phyloP scores from a whole-genome alignment of 35 echinoderm and acorn worm genomes.

The Stichopus chloronotus region DNA sequence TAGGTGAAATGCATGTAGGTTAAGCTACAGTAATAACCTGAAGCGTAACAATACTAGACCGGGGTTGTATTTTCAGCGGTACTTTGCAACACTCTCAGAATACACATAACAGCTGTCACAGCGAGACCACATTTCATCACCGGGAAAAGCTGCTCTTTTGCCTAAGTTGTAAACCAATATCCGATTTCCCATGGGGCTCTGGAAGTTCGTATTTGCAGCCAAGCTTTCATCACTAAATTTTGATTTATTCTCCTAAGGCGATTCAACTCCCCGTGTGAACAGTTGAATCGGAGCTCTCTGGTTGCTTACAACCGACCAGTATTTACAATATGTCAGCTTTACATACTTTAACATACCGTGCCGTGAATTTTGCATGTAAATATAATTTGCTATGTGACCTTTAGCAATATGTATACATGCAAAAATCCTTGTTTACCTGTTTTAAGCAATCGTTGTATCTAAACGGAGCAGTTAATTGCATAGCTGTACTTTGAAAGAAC shows the following conservation, averaged over 20 bases:
- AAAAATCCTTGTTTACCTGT: too few species aligned
- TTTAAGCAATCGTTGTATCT: too few species aligned
- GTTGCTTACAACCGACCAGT: too few species aligned
- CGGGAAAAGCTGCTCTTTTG: not conserved
- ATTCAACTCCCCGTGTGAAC: not conserved
- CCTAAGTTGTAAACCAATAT: not conserved
- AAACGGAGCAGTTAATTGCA: too few species aligned
- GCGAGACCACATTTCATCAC: conserved; percentile 6
- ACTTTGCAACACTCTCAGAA: not conserved
- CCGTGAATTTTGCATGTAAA: too few species aligned
- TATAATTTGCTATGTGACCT: too few species aligned
- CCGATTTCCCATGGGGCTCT: not conserved
- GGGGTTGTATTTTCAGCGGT: not conserved
- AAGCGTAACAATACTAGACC: conserved; percentile 9
- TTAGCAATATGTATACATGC: too few species aligned
- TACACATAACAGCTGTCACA: not conserved
- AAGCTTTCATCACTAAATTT: not conserved
- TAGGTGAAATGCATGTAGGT: not conserved
- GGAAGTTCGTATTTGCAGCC: not conserved
- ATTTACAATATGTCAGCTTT: too few species aligned
- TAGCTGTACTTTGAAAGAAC: too few species aligned
- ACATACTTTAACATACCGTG: too few species aligned
- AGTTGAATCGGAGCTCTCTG: not conserved
- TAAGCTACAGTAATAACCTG: not conserved
- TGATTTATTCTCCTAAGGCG: not conserved